A percentile compares a stretch with the other conserved stretches of the same genome.
Evolutionary conservation across 92 coral and sea anemone genomes (phyloP).

Genomic region (Parazoanthus darwini): DNA sequence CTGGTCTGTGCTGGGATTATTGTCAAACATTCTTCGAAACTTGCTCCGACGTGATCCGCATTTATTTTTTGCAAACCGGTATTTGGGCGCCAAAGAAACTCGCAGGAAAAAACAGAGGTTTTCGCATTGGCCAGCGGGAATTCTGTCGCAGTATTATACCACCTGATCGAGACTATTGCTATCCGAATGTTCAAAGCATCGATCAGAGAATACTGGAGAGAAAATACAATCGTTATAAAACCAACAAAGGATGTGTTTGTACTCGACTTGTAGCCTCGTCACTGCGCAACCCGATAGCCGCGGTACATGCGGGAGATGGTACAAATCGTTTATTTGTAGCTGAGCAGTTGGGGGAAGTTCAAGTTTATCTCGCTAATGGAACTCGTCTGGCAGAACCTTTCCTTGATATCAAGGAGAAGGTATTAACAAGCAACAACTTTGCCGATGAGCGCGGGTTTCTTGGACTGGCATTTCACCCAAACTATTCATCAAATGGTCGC

Average conservation of each 20-base stretch:
- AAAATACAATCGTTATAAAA: slow-evolving; percentile 52
- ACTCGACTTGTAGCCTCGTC: slow-evolving; percentile 67
- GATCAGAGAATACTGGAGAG: slow-evolving; percentile 27
- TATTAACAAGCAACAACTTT: not conserved
- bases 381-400: not conserved
- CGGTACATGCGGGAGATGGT: slow-evolving; percentile 79
- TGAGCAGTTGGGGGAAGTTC: slow-evolving; percentile 76
- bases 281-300: slow-evolving; percentile 75
- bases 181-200: slow-evolving; percentile 61
- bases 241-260: slow-evolving; percentile 70
- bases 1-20: slow-evolving; percentile 63
- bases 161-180: slow-evolving; percentile 73
- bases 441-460: too few species aligned
- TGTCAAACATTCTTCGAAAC: slow-evolving; percentile 48
- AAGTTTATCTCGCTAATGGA: slow-evolving; percentile 49
- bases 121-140: not conserved
- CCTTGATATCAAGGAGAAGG: not conserved
- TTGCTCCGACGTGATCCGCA: slow-evolving; percentile 55
- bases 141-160: slow-evolving; percentile 59
- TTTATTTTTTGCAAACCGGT: slow-evolving; percentile 40
- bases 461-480: too few species aligned
- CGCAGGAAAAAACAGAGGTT: not conserved
- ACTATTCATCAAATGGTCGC: too few species aligned
- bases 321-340: slow-evolving; percentile 77
- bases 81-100: slow-evolving; percentile 40